Percentiles rank a stretch among this genome's conserved stretches.
These are phyloP conservation scores for Hemiprocne comata DNA, from an alignment of 2,113 vertebrate species.

Conservation along the genomic window DNA sequence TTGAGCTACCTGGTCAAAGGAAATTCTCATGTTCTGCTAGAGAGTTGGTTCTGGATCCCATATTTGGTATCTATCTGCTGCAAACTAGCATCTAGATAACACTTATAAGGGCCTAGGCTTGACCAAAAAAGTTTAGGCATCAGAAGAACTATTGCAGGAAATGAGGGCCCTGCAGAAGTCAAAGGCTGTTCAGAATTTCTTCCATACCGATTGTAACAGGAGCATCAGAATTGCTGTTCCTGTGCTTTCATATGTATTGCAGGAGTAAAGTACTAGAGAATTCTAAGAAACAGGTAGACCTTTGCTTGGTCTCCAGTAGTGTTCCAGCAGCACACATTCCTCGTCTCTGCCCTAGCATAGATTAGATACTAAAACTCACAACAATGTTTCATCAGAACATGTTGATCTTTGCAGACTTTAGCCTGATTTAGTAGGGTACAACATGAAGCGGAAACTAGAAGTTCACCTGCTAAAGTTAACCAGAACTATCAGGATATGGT, in stretches of 20 bases:
- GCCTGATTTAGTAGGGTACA: neutral
- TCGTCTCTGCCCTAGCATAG: neutral
- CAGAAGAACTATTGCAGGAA: neutral
- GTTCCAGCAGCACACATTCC: neutral
- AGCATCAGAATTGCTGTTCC: neutral
- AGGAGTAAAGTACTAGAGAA: neutral
- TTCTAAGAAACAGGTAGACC: neutral
- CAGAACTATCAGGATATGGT: neutral
- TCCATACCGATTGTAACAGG: accelerated
- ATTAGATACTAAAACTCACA: neutral
- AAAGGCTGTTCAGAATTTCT: neutral
- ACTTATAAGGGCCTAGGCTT: neutral
- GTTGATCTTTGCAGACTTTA: neutral
- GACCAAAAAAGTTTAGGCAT: neutral
- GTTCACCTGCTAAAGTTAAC: neutral
- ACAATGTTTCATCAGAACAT: neutral
- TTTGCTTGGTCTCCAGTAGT: neutral
- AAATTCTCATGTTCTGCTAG: neutral
- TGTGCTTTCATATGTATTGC: neutral
- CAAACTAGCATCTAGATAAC: neutral
- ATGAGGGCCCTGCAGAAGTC: neutral
- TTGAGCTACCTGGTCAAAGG: accelerated
- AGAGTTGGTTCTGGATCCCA: neutral
- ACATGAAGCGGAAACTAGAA: neutral
- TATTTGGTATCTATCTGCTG: accelerated